A percentile compares a stretch with the other conserved stretches of the same genome.
Evolutionary conservation across 2,888 invertebrate genomes (phyloP).

Genomic region (Clusia tigrina): DNA sequence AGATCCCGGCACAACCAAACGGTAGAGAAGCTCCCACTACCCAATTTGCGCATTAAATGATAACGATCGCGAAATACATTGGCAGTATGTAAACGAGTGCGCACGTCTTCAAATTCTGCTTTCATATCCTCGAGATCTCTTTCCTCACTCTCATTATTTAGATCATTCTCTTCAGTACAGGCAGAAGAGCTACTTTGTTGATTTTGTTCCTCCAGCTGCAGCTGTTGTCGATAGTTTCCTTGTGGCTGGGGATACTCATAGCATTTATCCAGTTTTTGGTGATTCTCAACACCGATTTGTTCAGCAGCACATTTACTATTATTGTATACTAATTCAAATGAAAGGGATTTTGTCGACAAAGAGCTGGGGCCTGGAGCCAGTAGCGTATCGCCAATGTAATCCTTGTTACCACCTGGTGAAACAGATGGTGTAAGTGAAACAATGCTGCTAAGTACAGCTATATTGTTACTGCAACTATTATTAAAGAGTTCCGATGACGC

Average conservation of each 20-base stretch:
- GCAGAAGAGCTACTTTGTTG: conserved; percentile 82
- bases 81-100: conserved; percentile 98
- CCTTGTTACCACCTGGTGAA: conserved; percentile 23
- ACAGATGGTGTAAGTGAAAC: conserved; percentile 27
- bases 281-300: conserved; percentile 10
- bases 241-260: too few species aligned
- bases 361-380: conserved; percentile 42
- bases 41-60: conserved; percentile 81
- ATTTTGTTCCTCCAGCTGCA: conserved; percentile 47
- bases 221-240: conserved; percentile 35
- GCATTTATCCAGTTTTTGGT: conserved; percentile 35
- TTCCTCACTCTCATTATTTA: conserved; percentile 90
- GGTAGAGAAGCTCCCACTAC: conserved; percentile 94
- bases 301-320: conserved; percentile 36
- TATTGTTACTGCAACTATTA: too few species aligned
- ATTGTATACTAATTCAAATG: conserved; percentile 47
- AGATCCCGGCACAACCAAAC: conserved; percentile 99
- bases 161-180: conserved; percentile 65
- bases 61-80: conserved; percentile 79
- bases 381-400: conserved; percentile 42
- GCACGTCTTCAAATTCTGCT: conserved; percentile 97
- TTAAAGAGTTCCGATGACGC: too few species aligned
- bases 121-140: conserved; percentile 97
- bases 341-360: conserved; percentile 31
- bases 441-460: too few species aligned